A percentile compares a stretch with the other conserved stretches of the same genome.
Evolutionary conservation across 2,113 vertebrate genomes (phyloP).

Genomic region (Aegithalos caudatus): DNA sequence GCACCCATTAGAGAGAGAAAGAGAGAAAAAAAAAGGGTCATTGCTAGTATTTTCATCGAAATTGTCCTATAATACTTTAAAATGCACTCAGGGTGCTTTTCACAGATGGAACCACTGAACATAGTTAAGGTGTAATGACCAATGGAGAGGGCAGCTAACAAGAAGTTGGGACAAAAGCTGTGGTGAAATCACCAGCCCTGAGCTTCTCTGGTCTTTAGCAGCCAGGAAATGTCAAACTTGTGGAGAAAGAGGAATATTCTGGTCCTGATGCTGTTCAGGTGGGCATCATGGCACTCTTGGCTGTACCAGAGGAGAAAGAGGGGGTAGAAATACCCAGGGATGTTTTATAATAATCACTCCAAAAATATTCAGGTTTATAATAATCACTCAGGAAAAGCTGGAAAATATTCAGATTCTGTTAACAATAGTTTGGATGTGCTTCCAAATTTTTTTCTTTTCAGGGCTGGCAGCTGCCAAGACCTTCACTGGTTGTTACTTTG

Average conservation of each 20-base stretch:
- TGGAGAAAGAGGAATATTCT: neutral
- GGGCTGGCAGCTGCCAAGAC: neutral
- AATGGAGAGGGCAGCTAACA: neutral
- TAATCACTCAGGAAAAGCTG: neutral
- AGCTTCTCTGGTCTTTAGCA: neutral
- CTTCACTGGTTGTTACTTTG: neutral
- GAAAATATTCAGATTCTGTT: neutral
- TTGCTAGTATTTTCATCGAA: neutral
- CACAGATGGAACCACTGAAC: neutral
- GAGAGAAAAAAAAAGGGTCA: fast-evolving
- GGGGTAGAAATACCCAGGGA: neutral
- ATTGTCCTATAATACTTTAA: conserved; percentile 7
- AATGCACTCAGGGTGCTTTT: conserved; percentile 12
- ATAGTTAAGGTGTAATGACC: neutral
- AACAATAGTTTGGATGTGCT: neutral
- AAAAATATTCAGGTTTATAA: neutral
- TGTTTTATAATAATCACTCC: neutral
- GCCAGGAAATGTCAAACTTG: neutral
- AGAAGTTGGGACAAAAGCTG: neutral
- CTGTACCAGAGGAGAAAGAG: neutral
- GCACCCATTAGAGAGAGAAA: neutral
- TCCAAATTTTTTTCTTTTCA: neutral
- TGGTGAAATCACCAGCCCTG: neutral
- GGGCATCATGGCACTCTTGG: neutral
- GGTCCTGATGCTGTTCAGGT: neutral